These are phyloP conservation scores for Perognathus longimembris DNA, from an alignment of 2,113 vertebrate species.

Conservation along the genomic window DNA sequence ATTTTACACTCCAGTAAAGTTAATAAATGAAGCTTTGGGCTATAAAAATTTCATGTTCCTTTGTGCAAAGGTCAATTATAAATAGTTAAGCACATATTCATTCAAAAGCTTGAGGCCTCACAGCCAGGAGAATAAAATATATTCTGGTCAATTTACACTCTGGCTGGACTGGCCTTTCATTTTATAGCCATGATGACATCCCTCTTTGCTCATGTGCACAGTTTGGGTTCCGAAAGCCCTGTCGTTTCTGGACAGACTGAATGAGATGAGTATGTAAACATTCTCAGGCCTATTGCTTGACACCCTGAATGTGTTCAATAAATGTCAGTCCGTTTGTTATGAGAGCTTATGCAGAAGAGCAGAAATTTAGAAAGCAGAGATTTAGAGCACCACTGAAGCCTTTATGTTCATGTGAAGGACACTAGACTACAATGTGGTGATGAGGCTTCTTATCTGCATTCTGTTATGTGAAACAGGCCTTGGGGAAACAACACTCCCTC, in stretches of 20 bases:
- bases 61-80: conserved; percentile 92
- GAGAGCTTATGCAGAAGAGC: not conserved
- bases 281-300: conserved; percentile 6
- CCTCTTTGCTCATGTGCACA: conserved; percentile 27
- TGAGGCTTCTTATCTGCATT: rapidly evolving
- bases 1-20: conserved; percentile 92
- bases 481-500: not conserved
- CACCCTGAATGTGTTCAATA: conserved; percentile 2
- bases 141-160: conserved; percentile 82
- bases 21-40: conserved; percentile 91
- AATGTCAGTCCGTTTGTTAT: conserved; percentile 7
- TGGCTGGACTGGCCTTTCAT: conserved; percentile 79
- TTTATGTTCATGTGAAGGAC: not conserved
- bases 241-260: conserved; percentile 24
- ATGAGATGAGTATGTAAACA: conserved; percentile 48
- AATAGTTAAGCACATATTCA: conserved; percentile 91
- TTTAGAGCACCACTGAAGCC: not conserved
- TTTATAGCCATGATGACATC: conserved; percentile 70
- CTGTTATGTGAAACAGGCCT: not conserved
- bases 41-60: conserved; percentile 91
- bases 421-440: too few relatives aligned
- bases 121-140: conserved; percentile 81
- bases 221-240: not conserved
- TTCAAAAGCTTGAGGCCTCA: conserved; percentile 80
- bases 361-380: not conserved